Evolutionary conservation across 2,113 vertebrate genomes (phyloP).

Genomic region (Epinephelus moara): DNA sequence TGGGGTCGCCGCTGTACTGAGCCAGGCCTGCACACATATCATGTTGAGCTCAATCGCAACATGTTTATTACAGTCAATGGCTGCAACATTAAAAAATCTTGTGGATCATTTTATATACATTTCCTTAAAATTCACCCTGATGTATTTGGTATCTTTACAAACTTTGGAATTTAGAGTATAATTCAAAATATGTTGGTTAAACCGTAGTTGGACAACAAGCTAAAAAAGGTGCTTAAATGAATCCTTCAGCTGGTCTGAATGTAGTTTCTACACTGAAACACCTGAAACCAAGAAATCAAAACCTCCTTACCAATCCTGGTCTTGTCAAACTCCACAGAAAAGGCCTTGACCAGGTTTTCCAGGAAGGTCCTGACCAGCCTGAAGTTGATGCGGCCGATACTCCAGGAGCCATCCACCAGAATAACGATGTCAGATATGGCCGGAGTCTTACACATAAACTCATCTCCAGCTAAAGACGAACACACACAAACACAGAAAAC

Average conservation of each 20-base stretch:
- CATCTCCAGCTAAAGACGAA: slow-evolving; percentile 71
- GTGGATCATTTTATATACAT: no score
- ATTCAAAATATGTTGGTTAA: neutral
- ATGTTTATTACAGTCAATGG: neutral
- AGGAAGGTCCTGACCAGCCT: slow-evolving; percentile 93
- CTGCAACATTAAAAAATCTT: neutral
- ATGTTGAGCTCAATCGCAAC: neutral
- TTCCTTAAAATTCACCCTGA: no score
- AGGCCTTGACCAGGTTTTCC: slow-evolving; percentile 93
- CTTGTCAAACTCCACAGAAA: slow-evolving; percentile 90
- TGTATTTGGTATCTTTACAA: neutral
- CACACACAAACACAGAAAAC: neutral
- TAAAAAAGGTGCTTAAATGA: neutral
- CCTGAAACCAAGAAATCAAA: neutral
- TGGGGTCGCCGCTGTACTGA: slow-evolving; percentile 96
- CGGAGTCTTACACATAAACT: slow-evolving; percentile 90
- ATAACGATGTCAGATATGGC: slow-evolving; percentile 95
- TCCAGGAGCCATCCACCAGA: slow-evolving; percentile 98
- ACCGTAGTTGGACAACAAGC: no score
- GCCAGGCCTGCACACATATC: slow-evolving; percentile 87
- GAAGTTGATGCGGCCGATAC: slow-evolving; percentile 97
- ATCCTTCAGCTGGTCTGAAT: no score
- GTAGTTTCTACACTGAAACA: neutral
- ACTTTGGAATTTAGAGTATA: neutral
- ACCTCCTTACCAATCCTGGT: slow-evolving; percentile 90